Base-by-base conservation (phyloP, 1,140 invertebrate genomes). In the Drosophila baimaii region DNA sequence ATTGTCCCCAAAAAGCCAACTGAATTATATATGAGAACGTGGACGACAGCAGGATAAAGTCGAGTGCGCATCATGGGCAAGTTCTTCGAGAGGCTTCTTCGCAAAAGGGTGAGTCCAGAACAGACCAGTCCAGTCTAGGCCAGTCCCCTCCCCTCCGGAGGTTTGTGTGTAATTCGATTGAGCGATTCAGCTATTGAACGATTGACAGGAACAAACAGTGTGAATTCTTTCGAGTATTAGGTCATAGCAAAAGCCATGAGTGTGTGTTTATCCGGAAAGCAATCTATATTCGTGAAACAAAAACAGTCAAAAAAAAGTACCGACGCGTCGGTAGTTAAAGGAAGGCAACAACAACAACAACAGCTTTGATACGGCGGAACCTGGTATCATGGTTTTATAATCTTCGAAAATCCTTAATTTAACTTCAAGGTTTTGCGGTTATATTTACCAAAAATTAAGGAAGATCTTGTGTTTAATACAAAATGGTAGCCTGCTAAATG, bases 41-140 rank as follows among this genome's bases (percentile, higher is more conserved):
- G 54, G 23, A 1, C 21, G 17, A 27, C 19, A 41, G 47, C 27
- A 35, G 62, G 62, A 52, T 41, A 35, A 12, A 19, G 21, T 29
- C 23, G 56, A 44, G 57, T 25, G 23, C 19, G 23, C 23, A 64
- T 12, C 9, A 82, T 82, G 83, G 71, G 47, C 39, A 70, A 76
- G 21, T 63, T 74, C 64, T 70, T 81, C 19, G 68, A 74, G 37
- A 62, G 68, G 41, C 46, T 89, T 12, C 56, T 71, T 17, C 64
- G 33, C 31, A 78, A 72, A 29, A 64, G 76, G 75, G 65, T 78
- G 51, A 77, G 74, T 71, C 21, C 27, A 27, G n/a, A 7, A n/a
- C n/a, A n/a, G n/a, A n/a, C n/a, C n/a, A n/a, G n/a, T n/a, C n/a
- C n/a, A n/a, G n/a, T n/a, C n/a, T n/a, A n/a, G n/a, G n/a, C n/a